phyloP scores from a whole-genome alignment of 2,113 vertebrate genomes.

The Mugil cephalus region DNA sequence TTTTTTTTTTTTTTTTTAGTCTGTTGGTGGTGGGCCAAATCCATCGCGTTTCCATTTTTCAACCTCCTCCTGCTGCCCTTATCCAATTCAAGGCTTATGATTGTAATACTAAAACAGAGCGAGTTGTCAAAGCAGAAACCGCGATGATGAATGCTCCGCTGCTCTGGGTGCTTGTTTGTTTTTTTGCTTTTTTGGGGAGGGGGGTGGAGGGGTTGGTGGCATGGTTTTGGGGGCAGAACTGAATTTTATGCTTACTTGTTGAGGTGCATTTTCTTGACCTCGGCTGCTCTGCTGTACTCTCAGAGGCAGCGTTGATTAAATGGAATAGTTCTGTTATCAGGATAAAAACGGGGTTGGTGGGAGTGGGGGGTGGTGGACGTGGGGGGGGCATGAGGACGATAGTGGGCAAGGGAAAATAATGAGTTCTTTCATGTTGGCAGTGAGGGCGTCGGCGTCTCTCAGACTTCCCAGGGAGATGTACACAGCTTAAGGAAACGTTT shows the following conservation, averaged over 20 bases:
- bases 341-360: constrained; percentile 53
- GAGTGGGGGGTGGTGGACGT: too few species aligned
- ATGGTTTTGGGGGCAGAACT: constrained; percentile 32
- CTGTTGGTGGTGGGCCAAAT: constrained; percentile 69
- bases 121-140: constrained; percentile 73
- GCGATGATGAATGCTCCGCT: constrained; percentile 76
- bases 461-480: constrained; percentile 76
- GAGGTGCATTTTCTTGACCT: constrained; percentile 71
- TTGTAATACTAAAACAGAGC: constrained; percentile 80
- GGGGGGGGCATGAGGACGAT: constrained; percentile 61
- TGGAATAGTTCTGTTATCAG: constrained; percentile 78
- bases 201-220: background rate
- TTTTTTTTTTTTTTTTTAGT: constrained; percentile 5
- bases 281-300: constrained; percentile 47
- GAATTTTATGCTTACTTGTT: constrained; percentile 74
- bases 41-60: constrained; percentile 75
- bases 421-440: constrained; percentile 79
- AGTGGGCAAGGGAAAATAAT: constrained; percentile 75
- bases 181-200: constrained; percentile 23
- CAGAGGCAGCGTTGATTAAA: constrained; percentile 71
- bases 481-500: constrained; percentile 82
- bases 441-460: constrained; percentile 68
- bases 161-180: constrained; percentile 69
- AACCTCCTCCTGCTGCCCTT: constrained; percentile 69
- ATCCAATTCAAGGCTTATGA: constrained; percentile 78